These are phyloP conservation scores for Nothoprocta pentlandii DNA, from an alignment of 2,113 vertebrate species.

Conservation along the genomic window DNA sequence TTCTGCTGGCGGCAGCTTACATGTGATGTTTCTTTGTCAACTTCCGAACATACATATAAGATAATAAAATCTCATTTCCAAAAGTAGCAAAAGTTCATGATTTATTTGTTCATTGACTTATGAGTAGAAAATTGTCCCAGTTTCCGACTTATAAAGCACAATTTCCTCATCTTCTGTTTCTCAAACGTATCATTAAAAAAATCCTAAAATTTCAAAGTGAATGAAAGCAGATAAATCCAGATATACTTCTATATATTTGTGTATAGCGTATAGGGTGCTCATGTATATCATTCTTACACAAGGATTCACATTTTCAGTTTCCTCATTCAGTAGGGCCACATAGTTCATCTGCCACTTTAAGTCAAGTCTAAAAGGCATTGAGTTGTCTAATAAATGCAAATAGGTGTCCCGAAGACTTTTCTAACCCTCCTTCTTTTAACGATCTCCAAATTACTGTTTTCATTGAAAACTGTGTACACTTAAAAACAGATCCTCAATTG, in stretches of 20 bases:
- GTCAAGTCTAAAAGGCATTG: background rate
- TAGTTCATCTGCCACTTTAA: background rate
- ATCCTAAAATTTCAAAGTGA: background rate
- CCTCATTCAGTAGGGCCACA: background rate
- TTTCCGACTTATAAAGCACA: background rate
- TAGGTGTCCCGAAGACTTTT: background rate
- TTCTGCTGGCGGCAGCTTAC: background rate
- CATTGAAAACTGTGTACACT: background rate
- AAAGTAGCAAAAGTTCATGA: background rate
- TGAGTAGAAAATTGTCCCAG: background rate
- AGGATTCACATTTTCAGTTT: background rate
- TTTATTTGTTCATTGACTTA: background rate
- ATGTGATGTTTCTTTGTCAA: accelerated
- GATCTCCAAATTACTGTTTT: background rate
- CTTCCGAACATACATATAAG: background rate
- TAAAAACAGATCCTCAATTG: background rate
- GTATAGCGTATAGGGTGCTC: background rate
- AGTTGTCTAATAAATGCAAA: slow-evolving; percentile 2
- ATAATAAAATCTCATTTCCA: slow-evolving; percentile 44
- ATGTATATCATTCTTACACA: accelerated
- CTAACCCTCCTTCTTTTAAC: background rate
- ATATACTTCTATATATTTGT: background rate
- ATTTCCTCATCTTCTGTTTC: background rate
- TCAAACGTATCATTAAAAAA: background rate
- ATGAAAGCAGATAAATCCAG: background rate